Base-by-base conservation (phyloP, 2,113 vertebrate genomes). In the Vidua chalybeata region DNA sequence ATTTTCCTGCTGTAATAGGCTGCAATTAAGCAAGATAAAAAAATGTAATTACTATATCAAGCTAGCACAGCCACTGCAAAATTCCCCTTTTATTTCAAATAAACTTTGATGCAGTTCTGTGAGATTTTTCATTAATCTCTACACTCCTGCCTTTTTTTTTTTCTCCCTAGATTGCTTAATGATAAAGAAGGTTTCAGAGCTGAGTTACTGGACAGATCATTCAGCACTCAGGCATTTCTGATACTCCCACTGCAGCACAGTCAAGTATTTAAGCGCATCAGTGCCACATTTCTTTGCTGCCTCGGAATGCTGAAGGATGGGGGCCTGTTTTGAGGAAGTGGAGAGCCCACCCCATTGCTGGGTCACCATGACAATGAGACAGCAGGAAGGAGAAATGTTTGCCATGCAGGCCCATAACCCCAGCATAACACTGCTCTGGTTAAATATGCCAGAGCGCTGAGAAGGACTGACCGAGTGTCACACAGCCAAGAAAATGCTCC, bases 261-360 rank as follows among this genome's bases (percentile, higher is more conserved):
- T 49, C 91, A 92, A 96, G 96, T 76, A 97, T 96, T 97, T 97
- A 96, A 96, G 97, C 97, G 96, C 26, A 58, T 95, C 97, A 94
- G 93, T 96, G 98, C 94, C 89, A 98, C 97, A 98, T 98, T 97
- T 98, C 98, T 98, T 96, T 52, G n/a, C 86, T 81, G 35, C 80
- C 11, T 80, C 95, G 96, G 95, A 98, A 97, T 84, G 94, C 86
- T 48, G 85, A 94, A 37, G 59, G 63, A 71, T 90, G 56, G 81
- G 84, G 63, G 87, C 88, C 91, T 88, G 77, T 24, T 71, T 64
- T 10, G 66, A 91, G 95, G 76, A 87, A 94, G 80, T 43, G 45
- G 37, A 68, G 79, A 84, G 77, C 67, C 69, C 84, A 87, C n/a
- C 89, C 56, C 81, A 86, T 28, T 71, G 83, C 92, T 69, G 63